Base-by-base conservation (phyloP, 2,797 vertebrate species). In the Vespertilio murinus region DNA sequence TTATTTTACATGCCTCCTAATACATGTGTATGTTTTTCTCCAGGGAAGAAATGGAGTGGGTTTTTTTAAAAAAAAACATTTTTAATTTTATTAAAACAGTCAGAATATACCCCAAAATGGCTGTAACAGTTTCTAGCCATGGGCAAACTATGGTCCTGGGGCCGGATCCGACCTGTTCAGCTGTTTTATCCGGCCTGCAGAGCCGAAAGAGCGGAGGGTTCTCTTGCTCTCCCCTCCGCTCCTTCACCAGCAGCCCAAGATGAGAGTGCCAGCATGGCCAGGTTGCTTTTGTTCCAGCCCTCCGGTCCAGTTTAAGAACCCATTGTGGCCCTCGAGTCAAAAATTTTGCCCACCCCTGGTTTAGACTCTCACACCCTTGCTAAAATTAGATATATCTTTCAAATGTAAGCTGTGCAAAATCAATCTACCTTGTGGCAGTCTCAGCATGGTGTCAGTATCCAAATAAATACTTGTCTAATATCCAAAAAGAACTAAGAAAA, bases 21-120 rank as follows among this genome's bases (percentile, higher is more conserved):
- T 42, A 70, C 16, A 61, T 14, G 28, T 89, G 22, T n/a, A 16
- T 93, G 61, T 84, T 84, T 93, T 95, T 88, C 61, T 92, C 65
- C 33, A 70, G 23, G 56, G 33, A 91, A 85, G 64, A 93, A 96
- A 84, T 90, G 25, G 8, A 88, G 94, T 56, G 81, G 25, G 33
- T 74, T 69, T 80, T 90, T 92, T 90, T n/a, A n/a, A n/a, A n/a
- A n/a, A n/a, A n/a, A n/a, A 82, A 69, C 22, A 94, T 95, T 90
- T 88, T 93, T 20, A 86, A 11, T 87, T 84, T 91, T 93, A 90
- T 22, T 56, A 77, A 22, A 88, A 93, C 52, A 87, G n/a, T 8
- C 30, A 91, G 17, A 78, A 73, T 92, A 35, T 67, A 91, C 30
- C 14, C n/a, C 45, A 87, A 83, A 64, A 20, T 88, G 7, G 9